Conservation (phyloP, 2,797 vertebrate genomes). For the Moxostoma hubbsi region DNA sequence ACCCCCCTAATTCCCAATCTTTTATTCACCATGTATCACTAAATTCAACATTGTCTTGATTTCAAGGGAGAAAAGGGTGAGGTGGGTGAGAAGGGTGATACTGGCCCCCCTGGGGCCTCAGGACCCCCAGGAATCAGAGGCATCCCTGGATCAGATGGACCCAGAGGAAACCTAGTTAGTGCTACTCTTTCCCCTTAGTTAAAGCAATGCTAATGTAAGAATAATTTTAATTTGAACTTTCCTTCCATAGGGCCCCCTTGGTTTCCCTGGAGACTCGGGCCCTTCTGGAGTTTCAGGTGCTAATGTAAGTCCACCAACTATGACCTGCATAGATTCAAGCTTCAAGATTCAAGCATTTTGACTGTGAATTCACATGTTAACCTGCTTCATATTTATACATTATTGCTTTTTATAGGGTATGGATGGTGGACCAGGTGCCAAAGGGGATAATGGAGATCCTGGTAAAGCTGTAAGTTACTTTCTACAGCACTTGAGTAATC, state of each 20-base stretch:
- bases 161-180: constrained; percentile 88
- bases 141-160: constrained; percentile 87
- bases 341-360: not conserved
- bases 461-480: constrained; percentile 77
- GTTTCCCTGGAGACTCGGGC: constrained; percentile 89
- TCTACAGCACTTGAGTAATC: not conserved
- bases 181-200: not conserved
- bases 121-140: constrained; percentile 89
- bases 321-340: not conserved
- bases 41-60: not conserved
- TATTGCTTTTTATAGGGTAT: constrained; percentile 75
- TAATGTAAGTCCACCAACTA: constrained; percentile 75
- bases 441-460: constrained; percentile 86
- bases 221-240: constrained; percentile 26
- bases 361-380: constrained; percentile 1
- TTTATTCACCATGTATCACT: constrained; percentile 11
- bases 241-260: constrained; percentile 82
- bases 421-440: constrained; percentile 83
- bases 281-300: constrained; percentile 84
- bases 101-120: constrained; percentile 82
- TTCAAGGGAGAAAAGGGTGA: constrained; percentile 86
- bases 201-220: not conserved
- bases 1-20: not conserved
- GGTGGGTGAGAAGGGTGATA: constrained; percentile 89
- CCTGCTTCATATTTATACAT: constrained; percentile 10